Evolutionary conservation across 2,888 invertebrate species (phyloP), one percentile per base, ranked within the genome.

Genomic region (Cryptops parisi): DNA sequence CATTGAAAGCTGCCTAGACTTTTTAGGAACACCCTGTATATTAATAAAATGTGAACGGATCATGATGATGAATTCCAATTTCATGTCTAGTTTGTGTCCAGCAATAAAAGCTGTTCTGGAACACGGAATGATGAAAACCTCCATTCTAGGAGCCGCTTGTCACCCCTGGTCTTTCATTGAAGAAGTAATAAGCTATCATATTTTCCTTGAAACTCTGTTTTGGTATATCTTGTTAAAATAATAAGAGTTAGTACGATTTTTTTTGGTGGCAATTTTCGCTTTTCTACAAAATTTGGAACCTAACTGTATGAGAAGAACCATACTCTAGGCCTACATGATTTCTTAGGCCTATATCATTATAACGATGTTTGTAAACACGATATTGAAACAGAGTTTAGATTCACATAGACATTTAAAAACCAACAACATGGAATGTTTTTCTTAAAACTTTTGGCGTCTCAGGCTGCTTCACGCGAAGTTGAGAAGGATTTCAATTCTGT

Each of bases 111-210:
- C 89, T 65, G 87, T 97, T 48, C 76, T 97, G 52, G 83, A 93
- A 64, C 91, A 96, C 73, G 96, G 96, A 53, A 87, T 97, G 78
- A 88, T 85, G 65, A 78, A 84, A 60, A 90, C 94, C 2, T 80
- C 84, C 60, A 85, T 94, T 67, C 70, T 91, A 54, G 88, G 88
- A 56, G 90, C 93, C 2, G 85, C 91, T 2, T 90, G 91, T 65
- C 98, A 98, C 72, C 98, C 98, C 0, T 98, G 98, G 97, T 73
- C 94, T 25, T 98, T 97, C 67, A 91, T 98, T 63, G 96, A 96
- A 73, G 94, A 97, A 73, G 71, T 71, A 52, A 47, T 47, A 5
- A 47, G 17, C 6, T 22, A 22, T 22, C 4, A 23, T 22, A 6
- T 45, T n/a, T n/a, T n/a, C n/a, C n/a, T n/a, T n/a, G n/a, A 9